Conservation (phyloP, 2,888 invertebrate genomes). For the Flexamia atlantica region DNA sequence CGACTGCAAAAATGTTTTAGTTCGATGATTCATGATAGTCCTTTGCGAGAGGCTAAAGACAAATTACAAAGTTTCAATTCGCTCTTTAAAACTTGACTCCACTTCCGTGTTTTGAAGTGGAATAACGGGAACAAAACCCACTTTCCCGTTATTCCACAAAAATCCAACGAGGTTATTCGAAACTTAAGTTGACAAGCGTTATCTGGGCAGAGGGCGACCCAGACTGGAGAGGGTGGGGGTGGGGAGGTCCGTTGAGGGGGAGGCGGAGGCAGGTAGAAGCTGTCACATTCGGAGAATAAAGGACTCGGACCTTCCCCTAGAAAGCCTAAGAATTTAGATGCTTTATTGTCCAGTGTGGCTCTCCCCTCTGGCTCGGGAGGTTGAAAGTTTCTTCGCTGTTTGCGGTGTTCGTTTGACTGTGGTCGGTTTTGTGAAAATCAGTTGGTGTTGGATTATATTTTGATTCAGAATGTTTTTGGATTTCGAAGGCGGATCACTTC, state of each 20-base stretch:
- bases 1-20: too few species aligned
- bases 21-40: too few species aligned
- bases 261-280: conserved; percentile 34
- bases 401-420: neutral
- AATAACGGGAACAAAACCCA: too few species aligned
- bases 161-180: too few species aligned
- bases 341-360: conserved; percentile 39
- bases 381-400: neutral
- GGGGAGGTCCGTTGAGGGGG: neutral
- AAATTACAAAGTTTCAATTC: too few species aligned
- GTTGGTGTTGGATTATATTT: too few species aligned
- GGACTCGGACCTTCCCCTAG: conserved; percentile 35
- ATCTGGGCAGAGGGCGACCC: neutral
- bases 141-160: too few species aligned
- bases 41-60: too few species aligned
- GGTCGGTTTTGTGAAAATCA: too few species aligned
- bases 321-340: conserved; percentile 47
- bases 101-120: too few species aligned
- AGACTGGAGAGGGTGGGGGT: neutral
- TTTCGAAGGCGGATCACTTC: neutral
- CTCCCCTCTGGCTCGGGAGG: neutral
- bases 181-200: too few species aligned
- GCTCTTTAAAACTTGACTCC: too few species aligned
- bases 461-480: conserved; percentile 6
- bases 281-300: conserved; percentile 41